Evolutionary conservation across 1,140 invertebrate genomes (phyloP).

Genomic region (Mactra quadrangularis): DNA sequence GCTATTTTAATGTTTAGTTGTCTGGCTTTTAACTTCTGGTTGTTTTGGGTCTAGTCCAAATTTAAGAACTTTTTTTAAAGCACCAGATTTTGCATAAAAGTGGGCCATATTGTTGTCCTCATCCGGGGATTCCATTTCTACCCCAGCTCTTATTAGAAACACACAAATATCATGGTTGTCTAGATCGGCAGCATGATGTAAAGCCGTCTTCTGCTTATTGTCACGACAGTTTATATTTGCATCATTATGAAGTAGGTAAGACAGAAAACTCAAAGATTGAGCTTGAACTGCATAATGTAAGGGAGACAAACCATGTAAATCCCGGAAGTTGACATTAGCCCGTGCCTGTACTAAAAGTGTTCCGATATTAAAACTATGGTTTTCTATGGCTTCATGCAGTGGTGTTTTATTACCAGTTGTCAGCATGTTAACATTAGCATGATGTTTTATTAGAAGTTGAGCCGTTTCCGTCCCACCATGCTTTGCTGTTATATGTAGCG

Average conservation of each 20-base stretch:
- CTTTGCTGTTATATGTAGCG: conserved; percentile 84
- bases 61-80: conserved; percentile 41
- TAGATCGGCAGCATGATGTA: conserved; percentile 72
- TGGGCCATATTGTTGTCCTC: conserved; percentile 69
- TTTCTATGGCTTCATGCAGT: conserved; percentile 73
- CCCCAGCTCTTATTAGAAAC: conserved; percentile 67
- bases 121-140: conserved; percentile 66
- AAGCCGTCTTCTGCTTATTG: conserved; percentile 71
- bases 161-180: conserved; percentile 63
- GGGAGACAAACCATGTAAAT: conserved; percentile 76
- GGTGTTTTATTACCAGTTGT: conserved; percentile 75
- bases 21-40: conserved; percentile 9
- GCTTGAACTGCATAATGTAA: conserved; percentile 72
- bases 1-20: no score
- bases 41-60: conserved; percentile 18
- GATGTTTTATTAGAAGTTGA: conserved; percentile 90
- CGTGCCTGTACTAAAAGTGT: conserved; percentile 70
- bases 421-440: conserved; percentile 87
- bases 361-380: conserved; percentile 65
- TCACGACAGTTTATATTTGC: conserved; percentile 73
- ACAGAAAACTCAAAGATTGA: conserved; percentile 64
- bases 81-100: conserved; percentile 23
- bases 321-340: conserved; percentile 74
- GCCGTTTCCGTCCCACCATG: conserved; percentile 88
- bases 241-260: conserved; percentile 66